Evolutionary conservation across 2,888 invertebrate species (phyloP).

Genomic region (Petrolisthes manimaculis): DNA sequence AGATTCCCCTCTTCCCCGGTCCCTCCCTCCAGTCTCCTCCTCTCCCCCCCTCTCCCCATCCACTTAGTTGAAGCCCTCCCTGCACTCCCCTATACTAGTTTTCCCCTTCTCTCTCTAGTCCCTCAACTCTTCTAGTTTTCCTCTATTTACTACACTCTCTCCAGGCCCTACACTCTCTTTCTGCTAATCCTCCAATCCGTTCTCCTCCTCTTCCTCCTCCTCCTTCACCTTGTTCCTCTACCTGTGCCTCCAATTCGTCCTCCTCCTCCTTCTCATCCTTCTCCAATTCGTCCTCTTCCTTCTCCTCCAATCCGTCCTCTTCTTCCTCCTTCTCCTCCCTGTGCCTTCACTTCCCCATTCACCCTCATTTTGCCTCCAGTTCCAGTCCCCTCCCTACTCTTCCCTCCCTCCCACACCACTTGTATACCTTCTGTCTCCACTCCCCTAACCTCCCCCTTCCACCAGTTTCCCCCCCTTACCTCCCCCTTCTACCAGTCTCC

Average conservation of each 20-base stretch:
- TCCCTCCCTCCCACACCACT: not conserved
- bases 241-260: not conserved
- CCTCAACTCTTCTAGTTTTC: not conserved
- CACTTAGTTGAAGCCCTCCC: not conserved
- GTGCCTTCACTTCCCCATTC: not conserved
- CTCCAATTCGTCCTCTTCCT: not conserved
- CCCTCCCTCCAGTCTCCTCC: not conserved
- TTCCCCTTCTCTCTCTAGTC: no score
- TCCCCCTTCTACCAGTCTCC: not conserved
- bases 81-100: not conserved
- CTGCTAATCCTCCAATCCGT: no score
- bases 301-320: not conserved
- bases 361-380: not conserved
- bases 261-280: no score
- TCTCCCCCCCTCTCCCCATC: slow-evolving; percentile 1
- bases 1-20: not conserved
- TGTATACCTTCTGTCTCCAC: not conserved
- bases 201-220: not conserved
- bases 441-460: not conserved
- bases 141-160: no score
- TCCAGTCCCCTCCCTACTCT: not conserved
- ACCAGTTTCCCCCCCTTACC: not conserved
- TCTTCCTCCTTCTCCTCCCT: not conserved
- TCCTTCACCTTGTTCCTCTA: not conserved
- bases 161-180: no score